Evolutionary conservation across 2,797 vertebrate species (phyloP).

Genomic region (Notolepis coatsorum): DNA sequence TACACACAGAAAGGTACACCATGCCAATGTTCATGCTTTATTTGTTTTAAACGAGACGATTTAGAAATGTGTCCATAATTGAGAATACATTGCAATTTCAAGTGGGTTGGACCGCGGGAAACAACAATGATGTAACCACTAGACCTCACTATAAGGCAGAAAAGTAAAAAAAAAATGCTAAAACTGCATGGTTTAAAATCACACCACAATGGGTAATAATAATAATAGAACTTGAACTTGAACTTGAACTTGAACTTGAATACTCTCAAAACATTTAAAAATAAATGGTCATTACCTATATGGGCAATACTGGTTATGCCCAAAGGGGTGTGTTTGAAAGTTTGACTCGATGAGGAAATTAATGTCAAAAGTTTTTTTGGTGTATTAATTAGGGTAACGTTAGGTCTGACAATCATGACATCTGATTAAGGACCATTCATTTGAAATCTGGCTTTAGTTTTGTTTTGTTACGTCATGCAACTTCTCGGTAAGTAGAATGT

Average conservation of each 20-base stretch:
- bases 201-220: conserved; percentile 52
- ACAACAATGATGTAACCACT: too few relatives aligned
- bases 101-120: too few relatives aligned
- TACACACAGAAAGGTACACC: too few relatives aligned
- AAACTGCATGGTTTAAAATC: conserved; percentile 36
- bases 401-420: conserved; percentile 54
- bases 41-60: too few relatives aligned
- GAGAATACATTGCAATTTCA: too few relatives aligned
- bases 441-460: background rate
- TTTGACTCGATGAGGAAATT: conserved; percentile 13
- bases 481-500: conserved; percentile 12
- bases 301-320: conserved; percentile 11
- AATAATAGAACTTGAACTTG: conserved; percentile 36
- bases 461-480: conserved; percentile 48
- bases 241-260: too few relatives aligned
- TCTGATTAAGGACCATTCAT: background rate
- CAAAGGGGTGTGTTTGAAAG: conserved; percentile 5
- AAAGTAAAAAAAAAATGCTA: conserved; percentile 10
- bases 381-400: conserved; percentile 4
- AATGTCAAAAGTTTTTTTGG: conserved; percentile 28
- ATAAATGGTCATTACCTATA: conserved; percentile 15
- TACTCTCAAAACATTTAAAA: conserved; percentile 35
- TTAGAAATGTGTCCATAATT: too few relatives aligned
- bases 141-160: background rate
- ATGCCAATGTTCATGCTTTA: too few relatives aligned